Evolutionary conservation across 2,888 invertebrate species (phyloP).

Genomic region (Athalia rosae): DNA sequence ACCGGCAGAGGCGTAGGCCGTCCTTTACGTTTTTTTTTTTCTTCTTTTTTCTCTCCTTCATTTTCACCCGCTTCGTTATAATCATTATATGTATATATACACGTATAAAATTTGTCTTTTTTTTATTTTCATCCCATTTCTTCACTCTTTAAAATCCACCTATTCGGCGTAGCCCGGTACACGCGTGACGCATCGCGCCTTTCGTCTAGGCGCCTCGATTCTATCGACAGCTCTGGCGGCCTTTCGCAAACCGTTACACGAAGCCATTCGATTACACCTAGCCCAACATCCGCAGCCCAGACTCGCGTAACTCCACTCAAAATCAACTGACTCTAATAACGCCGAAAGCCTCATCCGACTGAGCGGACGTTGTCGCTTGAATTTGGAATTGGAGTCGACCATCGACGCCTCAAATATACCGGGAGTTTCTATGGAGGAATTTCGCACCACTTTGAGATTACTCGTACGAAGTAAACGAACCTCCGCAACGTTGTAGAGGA

Average conservation of each 20-base stretch:
- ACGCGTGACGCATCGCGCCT: slow-evolving; percentile 17
- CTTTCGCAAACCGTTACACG: slow-evolving; percentile 43
- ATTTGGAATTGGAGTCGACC: too few relatives aligned
- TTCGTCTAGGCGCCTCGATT: slow-evolving; percentile 41
- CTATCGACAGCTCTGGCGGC: slow-evolving; percentile 6
- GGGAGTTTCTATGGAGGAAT: too few relatives aligned
- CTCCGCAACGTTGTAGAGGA: neutral
- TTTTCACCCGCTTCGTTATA: neutral
- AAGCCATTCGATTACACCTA: slow-evolving; percentile 32
- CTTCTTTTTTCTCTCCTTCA: neutral
- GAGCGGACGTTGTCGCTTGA: neutral
- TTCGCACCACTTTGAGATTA: too few relatives aligned
- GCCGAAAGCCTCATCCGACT: neutral
- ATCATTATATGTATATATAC: too few relatives aligned
- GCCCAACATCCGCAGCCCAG: neutral
- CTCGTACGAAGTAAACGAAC: too few relatives aligned
- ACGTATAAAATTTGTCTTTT: neutral
- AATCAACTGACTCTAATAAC: neutral
- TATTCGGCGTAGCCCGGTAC: neutral
- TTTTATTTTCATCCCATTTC: neutral
- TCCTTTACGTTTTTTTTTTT: slow-evolving; percentile 11
- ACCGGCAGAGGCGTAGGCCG: neutral
- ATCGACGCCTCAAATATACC: too few relatives aligned
- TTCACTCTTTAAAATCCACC: slow-evolving; percentile 19
- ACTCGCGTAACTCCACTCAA: slow-evolving; percentile 13